These are phyloP conservation scores for Lithophane ornitopus DNA, from an alignment of 2,888 invertebrate species.

Conservation along the genomic window DNA sequence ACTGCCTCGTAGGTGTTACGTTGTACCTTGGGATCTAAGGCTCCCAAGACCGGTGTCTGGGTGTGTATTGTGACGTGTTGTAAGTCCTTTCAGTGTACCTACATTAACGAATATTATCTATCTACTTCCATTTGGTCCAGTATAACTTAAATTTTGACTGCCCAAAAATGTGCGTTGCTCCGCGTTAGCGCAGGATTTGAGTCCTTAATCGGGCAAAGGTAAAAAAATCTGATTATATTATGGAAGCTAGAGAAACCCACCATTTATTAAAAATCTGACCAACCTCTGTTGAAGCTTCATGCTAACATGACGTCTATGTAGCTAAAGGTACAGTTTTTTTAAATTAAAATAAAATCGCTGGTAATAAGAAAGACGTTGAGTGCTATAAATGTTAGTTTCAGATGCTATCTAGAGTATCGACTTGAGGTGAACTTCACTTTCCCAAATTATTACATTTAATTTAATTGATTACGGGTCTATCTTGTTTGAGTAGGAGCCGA, in stretches of 20 bases:
- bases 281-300: background rate
- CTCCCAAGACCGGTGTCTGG: background rate
- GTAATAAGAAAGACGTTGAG: background rate
- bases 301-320: background rate
- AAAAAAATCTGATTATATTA: background rate
- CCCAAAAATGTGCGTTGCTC: background rate
- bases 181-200: background rate
- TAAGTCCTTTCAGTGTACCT: background rate
- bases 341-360: background rate
- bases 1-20: background rate
- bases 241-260: background rate
- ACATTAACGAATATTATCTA: background rate
- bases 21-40: background rate
- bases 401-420: background rate
- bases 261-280: no score
- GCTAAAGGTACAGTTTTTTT: no score
- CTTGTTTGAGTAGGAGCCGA: background rate
- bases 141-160: background rate
- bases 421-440: background rate
- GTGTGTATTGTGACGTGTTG: background rate
- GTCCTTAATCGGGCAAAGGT: background rate
- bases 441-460: background rate
- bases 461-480: background rate
- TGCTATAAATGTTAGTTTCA: background rate
- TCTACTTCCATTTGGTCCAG: background rate